These are phyloP conservation scores for Stenopsyche tienmushanensis DNA, from an alignment of 1,140 invertebrate genomes.

Conservation along the genomic window DNA sequence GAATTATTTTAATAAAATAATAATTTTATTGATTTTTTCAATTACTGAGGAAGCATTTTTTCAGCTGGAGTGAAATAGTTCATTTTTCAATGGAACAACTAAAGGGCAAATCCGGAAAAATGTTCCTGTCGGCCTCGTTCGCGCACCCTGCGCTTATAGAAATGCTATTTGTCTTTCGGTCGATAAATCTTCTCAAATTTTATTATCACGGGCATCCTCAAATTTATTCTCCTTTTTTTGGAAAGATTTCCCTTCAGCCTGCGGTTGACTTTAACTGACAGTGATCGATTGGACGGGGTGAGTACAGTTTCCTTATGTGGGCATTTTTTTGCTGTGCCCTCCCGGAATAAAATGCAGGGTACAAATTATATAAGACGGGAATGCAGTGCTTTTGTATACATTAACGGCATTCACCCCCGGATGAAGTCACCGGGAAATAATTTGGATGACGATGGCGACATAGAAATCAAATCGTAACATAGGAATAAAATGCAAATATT, in stretches of 20 bases:
- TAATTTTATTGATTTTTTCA: too few relatives aligned
- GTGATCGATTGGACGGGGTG: constrained; percentile 9
- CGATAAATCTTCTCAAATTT: constrained; percentile 31
- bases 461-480: too few relatives aligned
- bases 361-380: too few relatives aligned
- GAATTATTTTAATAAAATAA: too few relatives aligned
- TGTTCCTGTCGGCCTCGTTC: not conserved
- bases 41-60: too few relatives aligned
- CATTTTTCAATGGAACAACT: not conserved
- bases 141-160: constrained; percentile 6
- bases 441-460: too few relatives aligned
- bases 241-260: constrained; percentile 12
- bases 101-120: not conserved
- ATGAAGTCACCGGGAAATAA: too few relatives aligned
- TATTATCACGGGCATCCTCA: constrained; percentile 28
- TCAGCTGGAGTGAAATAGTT: not conserved
- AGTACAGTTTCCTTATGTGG: not conserved
- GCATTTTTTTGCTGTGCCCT: constrained; percentile 1
- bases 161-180: constrained; percentile 29
- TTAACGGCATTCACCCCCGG: too few relatives aligned
- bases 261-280: constrained; percentile 25
- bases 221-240: constrained; percentile 24
- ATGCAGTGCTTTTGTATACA: too few relatives aligned
- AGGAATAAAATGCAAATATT: too few relatives aligned
- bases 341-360: not conserved